phyloP scores from a whole-genome alignment of 2,888 invertebrate genomes.

The Pseudeuparius sepicola region DNA sequence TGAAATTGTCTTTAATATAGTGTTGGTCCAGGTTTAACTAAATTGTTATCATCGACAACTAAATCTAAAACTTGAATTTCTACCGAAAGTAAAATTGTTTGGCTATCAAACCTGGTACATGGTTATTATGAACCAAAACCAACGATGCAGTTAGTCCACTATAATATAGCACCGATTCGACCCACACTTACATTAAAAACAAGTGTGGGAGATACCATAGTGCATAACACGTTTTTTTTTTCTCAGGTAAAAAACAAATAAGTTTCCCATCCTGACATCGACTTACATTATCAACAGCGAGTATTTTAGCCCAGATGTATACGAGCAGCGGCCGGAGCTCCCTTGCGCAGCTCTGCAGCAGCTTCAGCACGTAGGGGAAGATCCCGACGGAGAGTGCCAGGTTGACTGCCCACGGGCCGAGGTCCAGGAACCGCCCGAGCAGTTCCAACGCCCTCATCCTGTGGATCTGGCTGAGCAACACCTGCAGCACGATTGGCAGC shows the following conservation, averaged over 20 bases:
- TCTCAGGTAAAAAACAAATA: background rate
- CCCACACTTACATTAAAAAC: no score
- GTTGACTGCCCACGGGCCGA: constrained; percentile 94
- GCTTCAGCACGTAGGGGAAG: constrained; percentile 95
- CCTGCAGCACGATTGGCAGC: constrained; percentile 94
- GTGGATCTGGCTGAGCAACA: constrained; percentile 66
- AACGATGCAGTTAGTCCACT: no score
- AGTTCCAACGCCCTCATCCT: constrained; percentile 89
- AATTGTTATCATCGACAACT: no score
- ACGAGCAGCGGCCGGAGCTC: constrained; percentile 89
- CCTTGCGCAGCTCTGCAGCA: constrained; percentile 88
- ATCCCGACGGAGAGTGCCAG: constrained; percentile 94
- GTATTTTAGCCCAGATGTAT: constrained; percentile 98
- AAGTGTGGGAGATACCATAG: no score
- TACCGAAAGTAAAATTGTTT: no score
- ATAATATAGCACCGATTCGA: no score
- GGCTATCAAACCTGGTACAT: no score
- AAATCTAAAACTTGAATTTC: no score
- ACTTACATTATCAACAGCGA: constrained; percentile 88
- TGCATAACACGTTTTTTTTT: no score
- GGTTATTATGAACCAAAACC: no score
- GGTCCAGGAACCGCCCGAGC: constrained; percentile 85
- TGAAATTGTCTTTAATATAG: no score
- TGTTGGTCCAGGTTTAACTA: no score
- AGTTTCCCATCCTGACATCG: background rate